These are phyloP conservation scores for Zosterops pallidus DNA, from an alignment of 2,113 vertebrate species.

Conservation along the genomic window DNA sequence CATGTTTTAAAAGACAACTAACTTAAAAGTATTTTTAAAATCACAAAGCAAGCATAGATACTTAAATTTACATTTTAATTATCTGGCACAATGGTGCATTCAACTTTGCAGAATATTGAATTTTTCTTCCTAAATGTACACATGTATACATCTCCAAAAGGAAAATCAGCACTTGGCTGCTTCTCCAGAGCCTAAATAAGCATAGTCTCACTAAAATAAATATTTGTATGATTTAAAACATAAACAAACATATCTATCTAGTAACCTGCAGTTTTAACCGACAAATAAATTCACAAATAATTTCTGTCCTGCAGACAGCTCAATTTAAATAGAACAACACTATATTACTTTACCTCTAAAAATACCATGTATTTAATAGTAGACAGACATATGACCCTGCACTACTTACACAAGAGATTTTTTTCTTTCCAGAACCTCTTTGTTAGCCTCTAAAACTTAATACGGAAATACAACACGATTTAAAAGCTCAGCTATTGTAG, in stretches of 20 bases:
- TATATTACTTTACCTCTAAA: background rate
- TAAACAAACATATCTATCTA: background rate
- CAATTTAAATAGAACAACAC: background rate
- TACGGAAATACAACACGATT: background rate
- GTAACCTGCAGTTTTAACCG: conserved; percentile 1
- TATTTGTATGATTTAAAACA: conserved; percentile 18
- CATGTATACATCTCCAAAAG: conserved; percentile 47
- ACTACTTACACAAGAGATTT: background rate
- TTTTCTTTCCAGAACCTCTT: background rate
- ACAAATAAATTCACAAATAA: conserved; percentile 46
- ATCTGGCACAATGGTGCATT: conserved; percentile 76
- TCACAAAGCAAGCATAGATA: conserved; percentile 83
- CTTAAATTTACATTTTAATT: conserved; percentile 89
- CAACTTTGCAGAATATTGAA: conserved; percentile 76
- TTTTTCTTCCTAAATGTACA: conserved; percentile 53
- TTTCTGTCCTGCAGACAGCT: background rate
- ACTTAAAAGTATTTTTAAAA: conserved; percentile 82
- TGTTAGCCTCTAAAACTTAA: background rate
- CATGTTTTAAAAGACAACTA: conserved; percentile 94
- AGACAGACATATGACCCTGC: background rate
- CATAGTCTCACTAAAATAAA: conserved; percentile 30
- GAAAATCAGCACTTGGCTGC: conserved; percentile 47
- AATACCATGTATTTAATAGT: background rate
- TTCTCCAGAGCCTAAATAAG: conserved; percentile 33
- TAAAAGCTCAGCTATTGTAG: background rate